These are phyloP conservation scores for Willisornis vidua DNA, from an alignment of 2,113 vertebrate genomes.

Conservation along the genomic window DNA sequence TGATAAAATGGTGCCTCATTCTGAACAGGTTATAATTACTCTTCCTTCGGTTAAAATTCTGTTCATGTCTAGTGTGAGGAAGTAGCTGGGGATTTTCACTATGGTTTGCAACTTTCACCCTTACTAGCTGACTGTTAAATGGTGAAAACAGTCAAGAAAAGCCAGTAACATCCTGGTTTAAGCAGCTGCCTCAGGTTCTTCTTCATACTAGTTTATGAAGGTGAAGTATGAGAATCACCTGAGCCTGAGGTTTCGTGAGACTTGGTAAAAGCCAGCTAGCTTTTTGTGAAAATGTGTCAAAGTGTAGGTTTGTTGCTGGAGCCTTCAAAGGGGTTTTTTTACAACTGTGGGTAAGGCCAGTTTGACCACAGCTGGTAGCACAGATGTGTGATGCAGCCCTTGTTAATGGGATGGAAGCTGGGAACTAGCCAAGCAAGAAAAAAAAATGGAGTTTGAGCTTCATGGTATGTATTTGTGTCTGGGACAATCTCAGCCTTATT, in stretches of 20 bases:
- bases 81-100: neutral
- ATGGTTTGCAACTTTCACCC: neutral
- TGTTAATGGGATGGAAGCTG: neutral
- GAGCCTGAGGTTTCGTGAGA: neutral
- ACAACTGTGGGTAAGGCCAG: neutral
- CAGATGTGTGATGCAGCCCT: neutral
- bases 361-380: neutral
- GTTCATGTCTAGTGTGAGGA: neutral
- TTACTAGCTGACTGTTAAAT: neutral
- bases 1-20: neutral
- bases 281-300: neutral
- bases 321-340: neutral
- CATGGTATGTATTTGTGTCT: neutral
- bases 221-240: neutral
- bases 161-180: neutral
- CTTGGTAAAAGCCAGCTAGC: neutral
- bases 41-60: neutral
- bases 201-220: neutral
- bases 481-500: neutral
- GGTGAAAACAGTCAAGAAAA: neutral
- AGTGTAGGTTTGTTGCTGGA: fast-evolving
- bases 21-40: neutral
- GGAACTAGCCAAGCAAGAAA: neutral
- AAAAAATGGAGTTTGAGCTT: neutral
- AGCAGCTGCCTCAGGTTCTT: neutral